phyloP scores from a whole-genome alignment of 2,797 vertebrate species.

The Takifugu ocellatus region DNA sequence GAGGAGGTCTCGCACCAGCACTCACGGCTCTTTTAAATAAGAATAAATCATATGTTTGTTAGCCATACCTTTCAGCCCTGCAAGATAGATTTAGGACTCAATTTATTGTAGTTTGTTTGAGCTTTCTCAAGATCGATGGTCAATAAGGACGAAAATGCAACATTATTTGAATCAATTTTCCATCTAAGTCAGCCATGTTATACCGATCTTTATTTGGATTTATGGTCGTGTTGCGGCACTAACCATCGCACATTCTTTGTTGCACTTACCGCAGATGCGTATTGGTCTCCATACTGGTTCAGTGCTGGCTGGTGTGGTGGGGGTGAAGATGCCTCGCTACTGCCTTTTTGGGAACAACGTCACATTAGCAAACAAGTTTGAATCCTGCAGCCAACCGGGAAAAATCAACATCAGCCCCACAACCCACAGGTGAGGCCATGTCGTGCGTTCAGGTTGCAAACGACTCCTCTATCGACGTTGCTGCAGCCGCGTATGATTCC shows the following conservation, averaged over 20 bases:
- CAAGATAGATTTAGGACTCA: background rate
- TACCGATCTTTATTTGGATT: background rate
- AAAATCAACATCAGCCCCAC: conserved; percentile 97
- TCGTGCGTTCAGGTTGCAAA: background rate
- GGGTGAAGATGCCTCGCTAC: conserved; percentile 98
- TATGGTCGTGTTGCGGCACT: background rate
- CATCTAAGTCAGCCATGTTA: too few relatives aligned
- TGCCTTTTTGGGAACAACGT: conserved; percentile 99
- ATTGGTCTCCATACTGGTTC: conserved; percentile 97
- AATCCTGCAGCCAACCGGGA: conserved; percentile 90
- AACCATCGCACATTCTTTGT: background rate
- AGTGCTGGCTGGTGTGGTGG: conserved; percentile 94
- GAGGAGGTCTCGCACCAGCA: background rate
- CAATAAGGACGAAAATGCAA: background rate
- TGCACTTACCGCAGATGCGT: conserved; percentile 84
- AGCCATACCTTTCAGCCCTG: background rate
- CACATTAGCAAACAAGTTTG: conserved; percentile 97
- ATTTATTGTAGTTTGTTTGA: background rate
- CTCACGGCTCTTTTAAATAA: background rate
- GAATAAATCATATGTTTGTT: background rate
- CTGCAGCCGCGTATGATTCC: background rate
- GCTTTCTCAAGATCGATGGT: background rate
- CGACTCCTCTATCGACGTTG: too few relatives aligned
- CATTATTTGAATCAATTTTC: background rate
- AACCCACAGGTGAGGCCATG: conserved; percentile 84